These are phyloP conservation scores for Numenius phaeopus DNA, from an alignment of 2,797 vertebrate genomes.

Conservation along the genomic window DNA sequence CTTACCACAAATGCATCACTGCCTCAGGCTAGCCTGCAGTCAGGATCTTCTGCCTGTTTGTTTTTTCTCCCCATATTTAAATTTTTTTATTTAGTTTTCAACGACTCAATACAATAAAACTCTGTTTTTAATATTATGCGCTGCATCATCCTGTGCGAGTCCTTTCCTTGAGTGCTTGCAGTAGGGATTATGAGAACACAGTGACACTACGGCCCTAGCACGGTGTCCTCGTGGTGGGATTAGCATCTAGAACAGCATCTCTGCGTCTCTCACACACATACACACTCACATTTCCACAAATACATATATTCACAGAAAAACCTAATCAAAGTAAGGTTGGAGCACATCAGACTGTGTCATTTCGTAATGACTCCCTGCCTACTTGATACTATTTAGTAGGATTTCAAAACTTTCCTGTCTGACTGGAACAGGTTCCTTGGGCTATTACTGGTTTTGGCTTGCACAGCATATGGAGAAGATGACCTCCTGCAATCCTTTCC, in stretches of 20 bases:
- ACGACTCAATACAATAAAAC: conserved; percentile 1
- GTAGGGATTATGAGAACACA: neutral
- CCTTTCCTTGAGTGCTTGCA: neutral
- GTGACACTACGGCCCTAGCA: neutral
- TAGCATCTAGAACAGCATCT: neutral
- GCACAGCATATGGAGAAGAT: neutral
- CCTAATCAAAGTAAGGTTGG: neutral
- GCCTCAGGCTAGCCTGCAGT: conserved; percentile 40
- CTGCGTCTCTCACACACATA: neutral
- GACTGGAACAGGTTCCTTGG: neutral
- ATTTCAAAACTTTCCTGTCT: conserved; percentile 1
- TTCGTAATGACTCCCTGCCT: neutral
- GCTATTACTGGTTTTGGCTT: conserved; percentile 13
- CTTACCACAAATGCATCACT: conserved; percentile 51
- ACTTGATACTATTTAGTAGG: neutral
- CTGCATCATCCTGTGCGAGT: neutral
- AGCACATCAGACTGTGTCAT: neutral
- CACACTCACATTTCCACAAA: neutral
- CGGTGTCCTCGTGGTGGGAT: neutral
- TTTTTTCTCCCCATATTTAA: conserved; percentile 16
- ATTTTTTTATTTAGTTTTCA: conserved; percentile 56
- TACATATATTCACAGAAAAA: neutral
- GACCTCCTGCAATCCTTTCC: conserved; percentile 2
- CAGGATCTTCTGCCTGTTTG: conserved; percentile 14
- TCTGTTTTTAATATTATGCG: neutral